A percentile compares a stretch with the other conserved stretches of the same genome.
phyloP scores from a whole-genome alignment of 2,888 invertebrate genomes.

The Oscheius sp. region DNA sequence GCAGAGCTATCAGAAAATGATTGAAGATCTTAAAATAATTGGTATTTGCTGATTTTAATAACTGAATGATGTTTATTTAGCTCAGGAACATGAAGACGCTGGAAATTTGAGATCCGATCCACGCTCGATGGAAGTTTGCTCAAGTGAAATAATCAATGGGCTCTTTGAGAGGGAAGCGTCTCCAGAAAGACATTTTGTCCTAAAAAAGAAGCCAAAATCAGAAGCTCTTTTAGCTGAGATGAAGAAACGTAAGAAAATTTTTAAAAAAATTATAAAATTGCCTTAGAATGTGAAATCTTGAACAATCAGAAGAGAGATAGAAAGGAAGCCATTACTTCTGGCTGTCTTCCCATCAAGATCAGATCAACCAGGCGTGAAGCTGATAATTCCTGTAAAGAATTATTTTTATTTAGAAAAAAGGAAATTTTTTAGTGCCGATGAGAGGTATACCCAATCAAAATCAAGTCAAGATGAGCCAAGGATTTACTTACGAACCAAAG shows the following conservation, averaged over 20 bases:
- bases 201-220: constrained; percentile 38
- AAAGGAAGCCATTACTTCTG: constrained; percentile 36
- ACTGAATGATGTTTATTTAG: background rate
- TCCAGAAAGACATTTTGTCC: constrained; percentile 40
- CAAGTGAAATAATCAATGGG: background rate
- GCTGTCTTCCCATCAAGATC: constrained; percentile 43
- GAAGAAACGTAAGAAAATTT: constrained; percentile 3
- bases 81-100: constrained; percentile 1
- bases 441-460: constrained; percentile 41
- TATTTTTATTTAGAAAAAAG: background rate
- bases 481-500: constrained; percentile 59
- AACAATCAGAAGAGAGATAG: constrained; percentile 34
- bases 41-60: background rate
- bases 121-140: constrained; percentile 4
- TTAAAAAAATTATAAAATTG: background rate
- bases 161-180: background rate
- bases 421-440: constrained; percentile 54
- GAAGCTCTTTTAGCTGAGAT: background rate
- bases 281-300: constrained; percentile 42
- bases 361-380: constrained; percentile 42
- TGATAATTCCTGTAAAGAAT: constrained; percentile 40
- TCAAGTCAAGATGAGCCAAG: constrained; percentile 46
- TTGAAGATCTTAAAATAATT: background rate
- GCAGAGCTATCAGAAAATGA: constrained; percentile 12
- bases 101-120: constrained; percentile 21